Base-by-base conservation (phyloP, 1,140 invertebrate genomes). In the Holotrichia oblita region DNA sequence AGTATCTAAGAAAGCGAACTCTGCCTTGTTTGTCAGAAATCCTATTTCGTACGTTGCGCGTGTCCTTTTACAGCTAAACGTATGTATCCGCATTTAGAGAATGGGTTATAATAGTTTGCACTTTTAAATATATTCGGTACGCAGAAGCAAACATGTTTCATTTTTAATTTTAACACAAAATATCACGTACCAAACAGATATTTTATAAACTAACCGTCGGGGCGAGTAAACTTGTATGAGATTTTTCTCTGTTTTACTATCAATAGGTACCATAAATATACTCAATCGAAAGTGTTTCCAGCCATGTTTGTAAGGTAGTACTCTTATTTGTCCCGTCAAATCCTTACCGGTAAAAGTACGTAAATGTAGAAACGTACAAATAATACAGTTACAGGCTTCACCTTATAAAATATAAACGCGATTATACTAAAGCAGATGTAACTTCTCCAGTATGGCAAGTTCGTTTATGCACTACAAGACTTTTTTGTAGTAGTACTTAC, bases 281-380 rank as follows among this genome's bases (percentile, higher is more conserved):
- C 17, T 14, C 17, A 14, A 55, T 17, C 48, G 48, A 55, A 55
- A 55, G 48, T 55, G 6, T 17, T 17, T n/a, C 12, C 48, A 7
- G 48, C 48, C 48, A 55, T 55, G 48, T 55, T 55, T 55, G 48
- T 55, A 55, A 17, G 48, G 14, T 55, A n/a, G 48, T 55, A 55
- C n/a, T 55, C 48, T 55, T 55, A 55, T 55, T 55, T 55, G 48
- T 55, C 48, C 27, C 48, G 48, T 55, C 48, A 55, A 55, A 55
- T 55, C 48, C 48, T 55, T 55, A 55, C 48, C 48, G 48, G 48
- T 55, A 55, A 55, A 55, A 55, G 48, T 55, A 55, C 48, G 48
- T 55, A 55, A 55, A 55, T 55, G 48, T 55, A 55, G n/a, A 55
- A 55, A 55, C 48, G 48, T 55, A 55, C 48, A 55, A 55, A 55